These are phyloP conservation scores for Drosophila paulistorum DNA, from an alignment of 1,140 invertebrate species.

Conservation along the genomic window DNA sequence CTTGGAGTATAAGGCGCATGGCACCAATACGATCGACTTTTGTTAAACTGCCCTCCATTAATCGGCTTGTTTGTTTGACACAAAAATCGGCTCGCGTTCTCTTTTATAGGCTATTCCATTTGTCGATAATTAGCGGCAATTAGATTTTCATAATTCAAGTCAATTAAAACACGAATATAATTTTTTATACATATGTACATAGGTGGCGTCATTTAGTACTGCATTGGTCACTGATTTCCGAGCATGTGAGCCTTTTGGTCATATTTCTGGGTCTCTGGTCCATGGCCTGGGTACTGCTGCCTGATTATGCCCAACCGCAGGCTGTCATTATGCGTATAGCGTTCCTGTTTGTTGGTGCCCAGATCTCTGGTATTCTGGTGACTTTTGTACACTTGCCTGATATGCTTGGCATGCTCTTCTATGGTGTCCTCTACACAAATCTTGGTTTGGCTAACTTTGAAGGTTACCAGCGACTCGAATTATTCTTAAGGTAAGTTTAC, in stretches of 20 bases:
- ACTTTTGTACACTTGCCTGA: slow-evolving; percentile 73
- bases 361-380: slow-evolving; percentile 73
- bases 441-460: slow-evolving; percentile 73
- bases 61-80: not conserved
- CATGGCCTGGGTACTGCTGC: slow-evolving; percentile 53
- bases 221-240: slow-evolving; percentile 70
- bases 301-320: slow-evolving; percentile 49
- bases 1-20: slow-evolving; percentile 45
- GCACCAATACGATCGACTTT: slow-evolving; percentile 40
- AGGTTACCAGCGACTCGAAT: slow-evolving; percentile 71
- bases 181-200: not conserved
- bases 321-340: slow-evolving; percentile 75
- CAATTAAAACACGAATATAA: slow-evolving; percentile 30
- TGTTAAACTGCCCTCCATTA: slow-evolving; percentile 31
- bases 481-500: slow-evolving; percentile 70
- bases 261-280: slow-evolving; percentile 71
- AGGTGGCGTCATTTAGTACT: slow-evolving; percentile 72
- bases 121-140: slow-evolving; percentile 55
- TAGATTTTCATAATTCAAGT: slow-evolving; percentile 48
- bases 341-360: slow-evolving; percentile 77
- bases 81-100: not conserved
- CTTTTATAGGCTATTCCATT: slow-evolving; percentile 42
- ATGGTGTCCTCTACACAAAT: slow-evolving; percentile 78
- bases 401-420: slow-evolving; percentile 82
- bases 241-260: slow-evolving; percentile 66